Percentiles rank a stretch among this genome's conserved stretches.
Conservation (phyloP, 2,797 vertebrate genomes). For the Knipowitschia caucasica region DNA sequence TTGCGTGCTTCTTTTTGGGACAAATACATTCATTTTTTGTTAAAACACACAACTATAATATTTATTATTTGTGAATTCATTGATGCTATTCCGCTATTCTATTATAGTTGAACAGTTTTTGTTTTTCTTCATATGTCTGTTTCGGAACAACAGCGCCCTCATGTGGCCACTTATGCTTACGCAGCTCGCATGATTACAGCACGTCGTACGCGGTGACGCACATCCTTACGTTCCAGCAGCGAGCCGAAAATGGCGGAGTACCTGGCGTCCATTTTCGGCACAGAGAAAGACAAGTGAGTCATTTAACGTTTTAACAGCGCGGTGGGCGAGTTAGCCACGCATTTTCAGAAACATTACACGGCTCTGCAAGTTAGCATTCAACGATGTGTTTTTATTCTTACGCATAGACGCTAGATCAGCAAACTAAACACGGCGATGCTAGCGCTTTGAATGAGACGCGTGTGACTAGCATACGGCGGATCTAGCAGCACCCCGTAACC, state of each 20-base stretch:
- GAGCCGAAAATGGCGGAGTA: conserved; percentile 95
- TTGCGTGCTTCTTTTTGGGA: too few species aligned
- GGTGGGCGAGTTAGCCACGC: accelerated
- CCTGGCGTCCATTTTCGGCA: conserved; percentile 97
- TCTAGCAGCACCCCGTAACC: not conserved
- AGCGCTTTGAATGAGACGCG: conserved; percentile 67
- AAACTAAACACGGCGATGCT: conserved; percentile 28
- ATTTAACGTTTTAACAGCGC: accelerated
- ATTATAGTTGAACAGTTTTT: not conserved
- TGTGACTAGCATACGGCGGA: conserved; percentile 5
- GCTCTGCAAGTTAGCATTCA: accelerated
- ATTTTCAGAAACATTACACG: accelerated
- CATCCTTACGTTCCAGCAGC: conserved; percentile 23
- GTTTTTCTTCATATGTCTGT: too few species aligned
- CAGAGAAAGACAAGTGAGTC: conserved; percentile 98
- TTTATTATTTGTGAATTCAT: too few species aligned
- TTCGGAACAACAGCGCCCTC: conserved; percentile 19
- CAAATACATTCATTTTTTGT: too few species aligned
- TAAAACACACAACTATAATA: too few species aligned
- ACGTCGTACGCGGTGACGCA: conserved; percentile 51
- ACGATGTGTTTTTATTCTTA: not conserved
- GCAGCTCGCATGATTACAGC: not conserved
- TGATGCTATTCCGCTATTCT: not conserved
- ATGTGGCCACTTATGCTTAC: not conserved
- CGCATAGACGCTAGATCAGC: not conserved